phyloP scores from a whole-genome alignment of 2,113 vertebrate species.

The Capricornis sumatraensis region DNA sequence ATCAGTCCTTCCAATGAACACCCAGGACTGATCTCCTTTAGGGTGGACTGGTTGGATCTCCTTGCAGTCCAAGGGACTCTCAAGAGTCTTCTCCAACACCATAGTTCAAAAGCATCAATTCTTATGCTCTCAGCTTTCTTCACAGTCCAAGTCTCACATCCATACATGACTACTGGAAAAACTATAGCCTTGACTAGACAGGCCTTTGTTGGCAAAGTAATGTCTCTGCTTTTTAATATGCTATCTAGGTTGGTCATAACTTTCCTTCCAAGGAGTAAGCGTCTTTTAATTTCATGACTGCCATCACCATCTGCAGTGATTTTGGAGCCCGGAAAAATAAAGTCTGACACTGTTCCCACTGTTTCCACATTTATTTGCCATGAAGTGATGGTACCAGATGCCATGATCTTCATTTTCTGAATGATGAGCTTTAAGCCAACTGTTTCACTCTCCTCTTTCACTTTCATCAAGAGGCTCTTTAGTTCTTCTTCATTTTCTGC shows the following conservation, averaged over 20 bases:
- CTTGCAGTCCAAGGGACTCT: not conserved
- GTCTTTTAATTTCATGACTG: not conserved
- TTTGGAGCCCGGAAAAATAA: not conserved
- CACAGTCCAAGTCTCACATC: not conserved
- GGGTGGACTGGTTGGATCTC: not conserved
- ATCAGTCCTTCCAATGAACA: not conserved
- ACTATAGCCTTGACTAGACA: not conserved
- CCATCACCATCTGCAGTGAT: not conserved
- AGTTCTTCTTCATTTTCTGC: not conserved
- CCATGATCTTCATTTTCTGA: not conserved
- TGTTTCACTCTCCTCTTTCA: not conserved
- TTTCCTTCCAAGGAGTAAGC: not conserved
- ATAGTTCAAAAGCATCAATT: not conserved
- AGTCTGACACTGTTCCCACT: not conserved
- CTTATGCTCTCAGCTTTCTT: fast-evolving
- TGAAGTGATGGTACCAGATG: not conserved
- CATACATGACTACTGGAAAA: not conserved
- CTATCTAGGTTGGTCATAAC: not conserved
- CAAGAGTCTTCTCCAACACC: not conserved
- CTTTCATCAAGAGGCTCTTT: not conserved
- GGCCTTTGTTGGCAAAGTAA: not conserved
- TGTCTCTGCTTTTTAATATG: not conserved
- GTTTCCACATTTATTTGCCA: not conserved
- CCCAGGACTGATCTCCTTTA: not conserved
- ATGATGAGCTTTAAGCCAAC: not conserved